A percentile compares a stretch with the other conserved stretches of the same genome.
Conservation (phyloP, 2,797 vertebrate genomes). For the Syngnathus rostellatus region DNA sequence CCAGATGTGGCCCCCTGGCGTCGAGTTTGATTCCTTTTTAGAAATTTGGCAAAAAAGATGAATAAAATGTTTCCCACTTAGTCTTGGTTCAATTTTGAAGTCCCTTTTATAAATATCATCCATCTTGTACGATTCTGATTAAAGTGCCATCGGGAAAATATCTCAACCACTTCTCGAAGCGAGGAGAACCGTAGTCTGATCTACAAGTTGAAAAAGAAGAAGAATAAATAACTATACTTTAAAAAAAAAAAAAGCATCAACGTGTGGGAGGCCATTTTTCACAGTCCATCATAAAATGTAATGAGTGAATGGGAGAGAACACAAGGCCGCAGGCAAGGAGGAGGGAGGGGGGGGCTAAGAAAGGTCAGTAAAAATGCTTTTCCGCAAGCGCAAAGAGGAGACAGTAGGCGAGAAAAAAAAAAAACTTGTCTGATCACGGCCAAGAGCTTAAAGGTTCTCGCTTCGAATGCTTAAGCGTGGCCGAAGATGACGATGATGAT, state of each 20-base stretch:
- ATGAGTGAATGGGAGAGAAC: conserved; percentile 7
- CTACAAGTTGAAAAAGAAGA: not conserved
- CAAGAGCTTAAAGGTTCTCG: conserved; percentile 26
- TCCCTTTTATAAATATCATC: no score
- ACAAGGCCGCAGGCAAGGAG: conserved; percentile 1
- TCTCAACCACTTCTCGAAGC: not conserved
- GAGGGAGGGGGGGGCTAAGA: not conserved
- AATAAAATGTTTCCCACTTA: no score
- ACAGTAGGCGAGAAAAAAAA: conserved; percentile 10
- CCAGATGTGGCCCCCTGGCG: no score
- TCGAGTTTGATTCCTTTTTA: no score
- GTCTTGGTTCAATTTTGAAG: no score
- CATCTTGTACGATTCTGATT: not conserved
- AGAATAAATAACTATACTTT: not conserved
- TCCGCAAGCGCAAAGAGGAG: conserved; percentile 14
- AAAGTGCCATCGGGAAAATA: not conserved
- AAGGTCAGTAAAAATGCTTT: conserved; percentile 2
- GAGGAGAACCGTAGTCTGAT: not conserved
- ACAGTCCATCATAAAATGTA: conserved; percentile 12
- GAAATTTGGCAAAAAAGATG: no score
- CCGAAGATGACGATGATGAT: not conserved
- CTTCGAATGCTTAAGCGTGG: conserved; percentile 32
- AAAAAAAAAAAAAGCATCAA: not conserved
- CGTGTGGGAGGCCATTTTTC: not conserved
- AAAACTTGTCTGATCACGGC: conserved; percentile 26